Conservation (phyloP, 2,888 invertebrate species). For the Toxonevra muliebris region DNA sequence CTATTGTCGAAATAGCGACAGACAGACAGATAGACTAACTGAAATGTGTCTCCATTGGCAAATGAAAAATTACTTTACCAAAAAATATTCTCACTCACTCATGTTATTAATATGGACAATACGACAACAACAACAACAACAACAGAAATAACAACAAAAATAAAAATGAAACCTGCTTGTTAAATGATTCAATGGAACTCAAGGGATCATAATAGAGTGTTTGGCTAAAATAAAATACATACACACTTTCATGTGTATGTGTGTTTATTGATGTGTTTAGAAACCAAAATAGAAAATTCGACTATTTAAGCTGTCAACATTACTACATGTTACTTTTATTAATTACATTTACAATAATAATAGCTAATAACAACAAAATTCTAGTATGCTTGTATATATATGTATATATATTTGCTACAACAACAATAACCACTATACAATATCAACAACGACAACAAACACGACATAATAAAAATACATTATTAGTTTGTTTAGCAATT, state of each 20-base stretch:
- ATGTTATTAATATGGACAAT: slow-evolving; percentile 24
- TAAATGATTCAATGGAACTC: slow-evolving; percentile 30
- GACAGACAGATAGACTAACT: too few relatives aligned
- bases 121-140: too few relatives aligned
- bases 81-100: neutral
- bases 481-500: neutral
- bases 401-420: neutral
- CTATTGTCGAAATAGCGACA: too few relatives aligned
- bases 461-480: too few relatives aligned
- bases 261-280: neutral
- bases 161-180: neutral
- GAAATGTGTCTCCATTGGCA: slow-evolving; percentile 25
- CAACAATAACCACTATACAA: neutral
- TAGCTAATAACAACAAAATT: neutral
- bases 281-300: neutral
- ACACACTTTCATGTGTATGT: neutral
- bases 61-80: slow-evolving; percentile 28
- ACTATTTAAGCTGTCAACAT: slow-evolving; percentile 27
- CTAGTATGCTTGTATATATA: neutral
- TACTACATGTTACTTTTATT: slow-evolving; percentile 19
- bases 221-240: neutral
- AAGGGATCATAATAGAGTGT: slow-evolving; percentile 13
- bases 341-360: slow-evolving; percentile 11
- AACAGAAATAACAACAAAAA: too few relatives aligned
- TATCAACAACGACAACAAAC: too few relatives aligned